Conservation (phyloP, 2,113 vertebrate genomes). For the Diadophis punctatus region DNA sequence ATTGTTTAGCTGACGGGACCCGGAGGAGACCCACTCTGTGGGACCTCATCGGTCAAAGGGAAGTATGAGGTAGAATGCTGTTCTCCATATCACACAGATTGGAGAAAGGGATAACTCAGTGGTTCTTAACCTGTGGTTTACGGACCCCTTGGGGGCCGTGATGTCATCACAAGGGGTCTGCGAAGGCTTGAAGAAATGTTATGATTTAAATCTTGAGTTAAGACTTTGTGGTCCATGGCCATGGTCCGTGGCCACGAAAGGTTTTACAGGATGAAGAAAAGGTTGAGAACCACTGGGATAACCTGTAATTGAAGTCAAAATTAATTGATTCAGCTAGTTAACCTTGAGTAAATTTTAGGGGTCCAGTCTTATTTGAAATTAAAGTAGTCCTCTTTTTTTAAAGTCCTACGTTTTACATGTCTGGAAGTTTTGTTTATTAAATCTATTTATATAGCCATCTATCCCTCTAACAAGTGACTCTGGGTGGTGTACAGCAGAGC, state of each 20-base stretch:
- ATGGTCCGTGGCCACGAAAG: not conserved
- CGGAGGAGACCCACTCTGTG: too few relatives aligned
- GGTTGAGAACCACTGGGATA: not conserved
- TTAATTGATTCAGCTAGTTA: not conserved
- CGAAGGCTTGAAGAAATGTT: not conserved
- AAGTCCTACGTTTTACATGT: not conserved
- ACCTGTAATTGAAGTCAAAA: not conserved
- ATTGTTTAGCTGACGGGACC: too few relatives aligned
- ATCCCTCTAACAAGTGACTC: too few relatives aligned
- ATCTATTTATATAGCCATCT: too few relatives aligned
- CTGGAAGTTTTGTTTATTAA: not conserved
- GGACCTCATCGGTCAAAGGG: too few relatives aligned
- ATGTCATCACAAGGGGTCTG: not conserved
- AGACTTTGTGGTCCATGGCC: not conserved
- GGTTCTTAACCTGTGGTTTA: not conserved
- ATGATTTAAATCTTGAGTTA: not conserved
- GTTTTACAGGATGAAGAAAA: not conserved
- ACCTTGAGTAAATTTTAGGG: not conserved
- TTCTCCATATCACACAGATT: too few relatives aligned
- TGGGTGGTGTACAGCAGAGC: too few relatives aligned
- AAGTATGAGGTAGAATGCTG: too few relatives aligned
- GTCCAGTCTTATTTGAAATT: not conserved
- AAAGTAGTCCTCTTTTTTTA: not conserved
- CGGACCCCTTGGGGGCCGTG: not conserved
- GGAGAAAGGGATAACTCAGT: not conserved